Base-by-base conservation (phyloP, 1,140 invertebrate genomes). In the Drosophila pseudoobscura region DNA sequence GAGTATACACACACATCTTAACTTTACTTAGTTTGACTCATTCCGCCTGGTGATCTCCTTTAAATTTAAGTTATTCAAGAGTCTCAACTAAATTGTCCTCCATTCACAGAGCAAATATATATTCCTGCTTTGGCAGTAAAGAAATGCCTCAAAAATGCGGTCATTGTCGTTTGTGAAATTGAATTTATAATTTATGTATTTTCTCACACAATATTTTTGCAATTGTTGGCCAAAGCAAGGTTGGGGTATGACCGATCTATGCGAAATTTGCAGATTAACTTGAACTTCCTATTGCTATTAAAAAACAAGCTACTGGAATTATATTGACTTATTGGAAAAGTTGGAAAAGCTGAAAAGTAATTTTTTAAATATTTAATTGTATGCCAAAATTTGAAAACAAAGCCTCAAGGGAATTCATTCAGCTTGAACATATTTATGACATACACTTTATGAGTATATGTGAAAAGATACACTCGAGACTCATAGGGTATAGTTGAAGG, bases 151-250 rank as follows among this genome's bases (percentile, higher is more conserved):
- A 43, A 59, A 64, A 63, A 63, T 66, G 64, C 49, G 55, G 54
- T 46, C 65, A 74, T 29, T 45, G 44, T 56, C 59, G 65, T 69
- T 78, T 62, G 62, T 43, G 61, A 61, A 73, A 83, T 76, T 83
- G 55, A 80, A 85, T 80, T 80, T 85, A 60, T 68, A 69, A 80
- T 80, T 84, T 69, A 68, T 85, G 62, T 56, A 62, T 64, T 76
- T 72, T 62, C 55, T 68, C 43, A 56, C 45, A 45, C 26, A 63
- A 72, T 63, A 39, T 82, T 68, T 70, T 58, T 53, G 41, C 26
- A 8, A 11, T 29, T 26, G 8, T 22, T 11, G 35, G 3, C 3
- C n/a, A n/a, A 57, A n/a, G 6, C 53, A 6, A 8, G 6, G 8
- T 7, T 8, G n/a, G 66, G 39, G 60, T 63, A 73, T 73, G 29